A percentile compares a stretch with the other conserved stretches of the same genome.
These are phyloP conservation scores for Eleginops maclovinus DNA, from an alignment of 2,113 vertebrate genomes.

Conservation along the genomic window DNA sequence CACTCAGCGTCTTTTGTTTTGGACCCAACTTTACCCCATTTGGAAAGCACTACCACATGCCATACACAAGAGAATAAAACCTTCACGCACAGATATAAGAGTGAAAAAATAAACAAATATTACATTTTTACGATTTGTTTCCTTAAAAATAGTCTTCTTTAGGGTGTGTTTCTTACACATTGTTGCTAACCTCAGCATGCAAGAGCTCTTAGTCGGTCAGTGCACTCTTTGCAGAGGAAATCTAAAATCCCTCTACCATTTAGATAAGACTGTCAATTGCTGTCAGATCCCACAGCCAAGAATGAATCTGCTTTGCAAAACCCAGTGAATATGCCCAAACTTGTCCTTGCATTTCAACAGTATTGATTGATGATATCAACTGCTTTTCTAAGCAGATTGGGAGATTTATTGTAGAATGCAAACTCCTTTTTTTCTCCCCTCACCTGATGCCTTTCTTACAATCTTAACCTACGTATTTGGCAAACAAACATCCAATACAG, in stretches of 20 bases:
- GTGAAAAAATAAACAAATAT: background rate
- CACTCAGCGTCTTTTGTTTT: conserved; percentile 36
- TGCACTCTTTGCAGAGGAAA: conserved; percentile 56
- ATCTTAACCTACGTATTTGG: conserved; percentile 38
- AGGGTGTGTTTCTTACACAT: conserved; percentile 38
- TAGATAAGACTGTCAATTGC: conserved; percentile 73
- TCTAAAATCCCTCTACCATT: conserved; percentile 69
- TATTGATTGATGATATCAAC: conserved; percentile 57
- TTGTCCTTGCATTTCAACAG: conserved; percentile 61
- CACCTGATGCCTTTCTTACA: conserved; percentile 33
- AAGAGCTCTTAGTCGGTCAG: conserved; percentile 35
- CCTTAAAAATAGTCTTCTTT: background rate
- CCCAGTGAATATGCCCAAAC: conserved; percentile 50
- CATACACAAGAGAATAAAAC: conserved; percentile 33
- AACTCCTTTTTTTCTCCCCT: too few relatives aligned
- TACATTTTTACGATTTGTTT: background rate
- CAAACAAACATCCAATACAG: conserved; percentile 10
- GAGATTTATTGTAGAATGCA: too few relatives aligned
- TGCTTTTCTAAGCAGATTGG: conserved; percentile 28
- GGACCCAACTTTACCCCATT: conserved; percentile 62
- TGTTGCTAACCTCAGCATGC: conserved; percentile 45
- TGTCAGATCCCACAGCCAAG: conserved; percentile 64
- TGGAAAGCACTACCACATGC: conserved; percentile 44
- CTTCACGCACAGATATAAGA: background rate
- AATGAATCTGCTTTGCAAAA: conserved; percentile 47